Evolutionary conservation across 1,140 invertebrate genomes (phyloP).

Genomic region (Neocloeon triangulifer): DNA sequence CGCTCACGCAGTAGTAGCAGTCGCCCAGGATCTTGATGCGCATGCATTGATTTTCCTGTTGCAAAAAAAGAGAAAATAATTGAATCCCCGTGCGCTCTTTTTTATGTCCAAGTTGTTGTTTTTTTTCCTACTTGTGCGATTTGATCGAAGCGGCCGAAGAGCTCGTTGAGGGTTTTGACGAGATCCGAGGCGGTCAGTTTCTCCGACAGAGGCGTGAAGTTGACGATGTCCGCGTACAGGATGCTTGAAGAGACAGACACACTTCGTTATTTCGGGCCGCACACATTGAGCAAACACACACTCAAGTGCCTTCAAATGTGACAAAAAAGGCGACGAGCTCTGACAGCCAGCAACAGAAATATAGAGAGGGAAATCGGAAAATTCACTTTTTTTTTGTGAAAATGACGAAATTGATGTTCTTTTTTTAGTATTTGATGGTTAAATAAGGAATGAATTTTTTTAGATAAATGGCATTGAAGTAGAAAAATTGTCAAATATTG

Average conservation of each 20-base stretch:
- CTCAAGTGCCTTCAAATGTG: too few relatives aligned
- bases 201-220: conserved; percentile 87
- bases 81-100: neutral
- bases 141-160: conserved; percentile 92
- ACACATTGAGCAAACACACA: too few relatives aligned
- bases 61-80: neutral
- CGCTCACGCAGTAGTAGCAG: conserved; percentile 92
- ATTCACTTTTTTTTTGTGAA: too few relatives aligned
- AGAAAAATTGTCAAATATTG: too few relatives aligned
- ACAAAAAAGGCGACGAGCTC: too few relatives aligned
- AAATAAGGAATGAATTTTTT: too few relatives aligned
- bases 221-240: conserved; percentile 93
- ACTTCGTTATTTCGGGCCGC: conserved; percentile 3
- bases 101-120: neutral
- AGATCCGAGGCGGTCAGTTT: conserved; percentile 81
- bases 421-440: too few relatives aligned
- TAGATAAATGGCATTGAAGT: too few relatives aligned
- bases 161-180: conserved; percentile 84
- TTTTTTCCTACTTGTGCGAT: conserved; percentile 54
- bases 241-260: conserved; percentile 37
- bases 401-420: too few relatives aligned
- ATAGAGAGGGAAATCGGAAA: too few relatives aligned
- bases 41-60: conserved; percentile 82
- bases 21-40: conserved; percentile 88
- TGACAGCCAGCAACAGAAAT: too few relatives aligned